Evolutionary conservation across 1,140 invertebrate species (phyloP).

Genomic region (Samia ricini): DNA sequence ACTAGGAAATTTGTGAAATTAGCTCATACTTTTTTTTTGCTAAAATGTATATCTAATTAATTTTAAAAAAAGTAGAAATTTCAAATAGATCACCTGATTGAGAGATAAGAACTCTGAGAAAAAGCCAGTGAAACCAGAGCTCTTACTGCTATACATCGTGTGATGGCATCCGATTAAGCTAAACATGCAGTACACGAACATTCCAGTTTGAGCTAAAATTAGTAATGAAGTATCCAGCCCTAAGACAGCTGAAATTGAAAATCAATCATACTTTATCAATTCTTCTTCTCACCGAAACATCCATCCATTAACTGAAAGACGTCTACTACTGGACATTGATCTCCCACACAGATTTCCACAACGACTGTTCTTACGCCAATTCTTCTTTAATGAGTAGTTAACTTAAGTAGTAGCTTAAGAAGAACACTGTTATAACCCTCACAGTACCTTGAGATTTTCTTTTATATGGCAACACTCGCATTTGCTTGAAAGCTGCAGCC

Average conservation of each 20-base stretch:
- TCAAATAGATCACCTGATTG: constrained; percentile 61
- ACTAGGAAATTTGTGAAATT: neutral
- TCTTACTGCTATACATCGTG: constrained; percentile 79
- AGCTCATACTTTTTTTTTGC: neutral
- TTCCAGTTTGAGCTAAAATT: constrained; percentile 91
- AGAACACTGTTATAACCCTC: constrained; percentile 2
- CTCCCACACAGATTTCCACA: no score
- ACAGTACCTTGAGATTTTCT: constrained; percentile 74
- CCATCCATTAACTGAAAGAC: no score
- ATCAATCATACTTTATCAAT: constrained; percentile 7
- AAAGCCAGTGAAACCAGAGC: constrained; percentile 76
- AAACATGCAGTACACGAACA: constrained; percentile 93
- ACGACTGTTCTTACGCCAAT: no score
- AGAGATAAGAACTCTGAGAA: constrained; percentile 80
- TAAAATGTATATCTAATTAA: no score
- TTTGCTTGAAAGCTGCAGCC: constrained; percentile 80
- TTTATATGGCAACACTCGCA: constrained; percentile 80
- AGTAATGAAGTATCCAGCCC: constrained; percentile 91
- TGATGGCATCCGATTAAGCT: constrained; percentile 89
- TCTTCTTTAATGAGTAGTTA: no score
- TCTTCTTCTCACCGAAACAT: no score
- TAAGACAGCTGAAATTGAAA: constrained; percentile 70
- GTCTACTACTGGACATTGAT: no score
- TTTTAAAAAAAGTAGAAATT: neutral
- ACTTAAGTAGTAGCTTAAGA: no score